These are phyloP conservation scores for Mamestra configurata DNA, from an alignment of 1,140 invertebrate species.

Conservation along the genomic window DNA sequence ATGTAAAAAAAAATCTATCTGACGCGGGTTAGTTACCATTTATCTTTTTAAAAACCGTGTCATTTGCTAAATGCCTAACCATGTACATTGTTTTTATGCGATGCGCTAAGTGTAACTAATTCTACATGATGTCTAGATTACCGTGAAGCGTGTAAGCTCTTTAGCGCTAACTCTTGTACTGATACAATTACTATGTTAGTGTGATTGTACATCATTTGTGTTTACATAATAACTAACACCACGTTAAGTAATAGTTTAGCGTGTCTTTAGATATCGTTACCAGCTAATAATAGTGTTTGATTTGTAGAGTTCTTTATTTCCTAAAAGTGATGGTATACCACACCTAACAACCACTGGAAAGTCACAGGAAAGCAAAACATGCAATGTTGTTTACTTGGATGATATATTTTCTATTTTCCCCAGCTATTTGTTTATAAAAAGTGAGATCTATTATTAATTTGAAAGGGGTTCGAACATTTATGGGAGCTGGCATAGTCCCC, in stretches of 20 bases:
- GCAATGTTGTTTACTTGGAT: no score
- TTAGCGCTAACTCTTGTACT: neutral
- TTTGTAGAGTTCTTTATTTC: no score
- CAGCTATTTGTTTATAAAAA: no score
- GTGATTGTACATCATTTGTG: neutral
- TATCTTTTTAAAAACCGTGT: neutral
- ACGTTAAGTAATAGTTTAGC: neutral
- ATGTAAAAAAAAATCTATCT: no score
- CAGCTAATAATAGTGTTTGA: neutral
- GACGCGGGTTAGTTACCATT: neutral
- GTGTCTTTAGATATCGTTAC: neutral
- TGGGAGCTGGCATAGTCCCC: no score
- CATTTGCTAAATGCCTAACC: neutral
- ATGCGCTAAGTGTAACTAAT: neutral
- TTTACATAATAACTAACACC: neutral
- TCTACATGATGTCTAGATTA: neutral
- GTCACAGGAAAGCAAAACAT: no score
- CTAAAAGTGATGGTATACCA: no score
- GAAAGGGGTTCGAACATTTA: no score
- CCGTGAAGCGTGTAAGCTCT: neutral
- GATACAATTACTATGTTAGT: neutral
- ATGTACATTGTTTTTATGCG: neutral
- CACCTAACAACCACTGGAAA: no score
- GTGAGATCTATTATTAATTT: no score
- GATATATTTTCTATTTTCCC: no score